A percentile compares a stretch with the other conserved stretches of the same genome.
Conservation (phyloP, 2,888 invertebrate genomes). For the Cordilura impudica region DNA sequence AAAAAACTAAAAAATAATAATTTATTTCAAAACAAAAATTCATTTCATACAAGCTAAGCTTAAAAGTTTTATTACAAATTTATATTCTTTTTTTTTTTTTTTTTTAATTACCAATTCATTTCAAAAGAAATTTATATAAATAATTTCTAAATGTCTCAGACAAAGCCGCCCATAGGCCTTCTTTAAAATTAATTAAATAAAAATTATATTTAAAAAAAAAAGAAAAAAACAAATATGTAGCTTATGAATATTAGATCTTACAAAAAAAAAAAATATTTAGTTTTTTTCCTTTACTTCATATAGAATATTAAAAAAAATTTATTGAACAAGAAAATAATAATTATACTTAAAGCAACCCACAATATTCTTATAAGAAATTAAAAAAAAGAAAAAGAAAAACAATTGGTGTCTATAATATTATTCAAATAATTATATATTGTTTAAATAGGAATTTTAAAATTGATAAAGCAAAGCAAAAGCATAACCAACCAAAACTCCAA, state of each 20-base stretch:
- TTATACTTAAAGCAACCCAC: constrained; percentile 38
- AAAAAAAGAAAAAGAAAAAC: constrained; percentile 48
- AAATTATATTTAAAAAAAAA: constrained; percentile 22
- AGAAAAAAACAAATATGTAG: constrained; percentile 38
- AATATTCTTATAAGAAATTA: constrained; percentile 54
- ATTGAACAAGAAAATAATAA: constrained; percentile 39
- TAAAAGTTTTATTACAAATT: constrained; percentile 12
- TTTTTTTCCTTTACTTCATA: constrained; percentile 48
- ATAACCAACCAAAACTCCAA: background rate
- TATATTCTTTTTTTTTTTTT: constrained; percentile 8
- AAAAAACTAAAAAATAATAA: constrained; percentile 25
- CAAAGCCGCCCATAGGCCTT: constrained; percentile 73
- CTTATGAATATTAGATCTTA: constrained; percentile 57
- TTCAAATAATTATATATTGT: constrained; percentile 13
- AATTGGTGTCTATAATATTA: constrained; percentile 55
- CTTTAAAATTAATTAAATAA: constrained; percentile 46
- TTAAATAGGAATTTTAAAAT: constrained; percentile 18
- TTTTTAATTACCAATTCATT: constrained; percentile 6
- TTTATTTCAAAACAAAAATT: constrained; percentile 20
- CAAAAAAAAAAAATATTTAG: constrained; percentile 26
- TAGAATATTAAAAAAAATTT: constrained; percentile 22
- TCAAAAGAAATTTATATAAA: constrained; percentile 34
- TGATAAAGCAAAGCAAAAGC: background rate
- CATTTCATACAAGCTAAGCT: constrained; percentile 40
- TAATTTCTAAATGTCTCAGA: constrained; percentile 63